Evolutionary conservation across 2,797 vertebrate genomes (phyloP), one percentile per base, ranked within the genome.

Genomic region (Chiroxiphia lanceolata): DNA sequence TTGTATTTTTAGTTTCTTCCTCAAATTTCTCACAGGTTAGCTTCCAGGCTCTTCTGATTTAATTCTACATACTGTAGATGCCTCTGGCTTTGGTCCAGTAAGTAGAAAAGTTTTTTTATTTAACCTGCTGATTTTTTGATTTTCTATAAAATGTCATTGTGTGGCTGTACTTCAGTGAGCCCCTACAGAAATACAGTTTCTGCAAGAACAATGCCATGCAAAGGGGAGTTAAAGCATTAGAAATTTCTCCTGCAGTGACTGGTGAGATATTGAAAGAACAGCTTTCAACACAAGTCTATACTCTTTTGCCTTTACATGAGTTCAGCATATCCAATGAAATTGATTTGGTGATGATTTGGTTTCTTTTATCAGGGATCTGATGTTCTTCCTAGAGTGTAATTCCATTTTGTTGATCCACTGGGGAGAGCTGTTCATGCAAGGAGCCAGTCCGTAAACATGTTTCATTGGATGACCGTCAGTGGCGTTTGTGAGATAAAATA

Each of bases 1-100:
- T 71, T 81, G n/a, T 16, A 50, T 68, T 83, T 91, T 83, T 53
- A 87, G 10, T 57, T 74, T 83, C 27, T 70, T 91, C 34, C 29
- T 67, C 56, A 70, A 29, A 51, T 68, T 67, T 88, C 61, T 83
- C 40, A 63, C 13, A 71, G 23, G 42, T 53, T 13, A 56, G 3
- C 29, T 77, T 63, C 44, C 57, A 81, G 29, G 14, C 18, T 91
- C 9, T 44, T 86, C 69, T 68, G 16, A 61, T 93, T 90, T 90
- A 93, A 81, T 75, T 42, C 42, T 42, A 38, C 31, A 64, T 18
- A 29, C 11, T 44, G 19, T 33, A 75, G 86, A 65, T 78, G 19
- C 38, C 23, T 81, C 42, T 83, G 57, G 27, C 17, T 76, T 92
- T 70, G 15, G 34, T 70, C 50, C 19, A 33, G 19, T 81, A 63